Conservation (phyloP, 2,888 invertebrate species). For the Disparrhopalites patrizii region DNA sequence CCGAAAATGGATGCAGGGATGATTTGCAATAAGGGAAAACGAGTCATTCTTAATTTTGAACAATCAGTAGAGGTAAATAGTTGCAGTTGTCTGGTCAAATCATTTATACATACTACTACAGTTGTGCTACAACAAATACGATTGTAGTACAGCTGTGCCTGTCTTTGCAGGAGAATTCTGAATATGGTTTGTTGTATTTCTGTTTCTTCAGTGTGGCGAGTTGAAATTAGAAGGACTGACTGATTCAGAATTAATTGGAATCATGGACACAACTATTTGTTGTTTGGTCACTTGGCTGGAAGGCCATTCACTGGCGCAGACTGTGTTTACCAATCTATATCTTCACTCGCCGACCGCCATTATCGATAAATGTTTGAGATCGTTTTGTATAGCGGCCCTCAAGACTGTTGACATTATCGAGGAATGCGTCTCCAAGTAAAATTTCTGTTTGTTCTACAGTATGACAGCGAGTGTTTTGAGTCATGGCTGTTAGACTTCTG, state of each 20-base stretch:
- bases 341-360: constrained; percentile 85
- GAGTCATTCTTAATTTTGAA: constrained; percentile 69
- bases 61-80: constrained; percentile 70
- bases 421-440: constrained; percentile 79
- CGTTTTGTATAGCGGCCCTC: constrained; percentile 80
- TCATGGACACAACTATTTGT: constrained; percentile 89
- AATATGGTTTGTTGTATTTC: not conserved
- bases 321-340: constrained; percentile 93
- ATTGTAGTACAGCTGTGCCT: not conserved
- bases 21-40: constrained; percentile 82
- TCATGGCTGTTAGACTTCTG: no score
- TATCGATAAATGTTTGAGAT: constrained; percentile 73
- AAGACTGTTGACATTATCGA: constrained; percentile 85
- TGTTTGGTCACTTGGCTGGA: constrained; percentile 97
- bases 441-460: no score
- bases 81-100: no score
- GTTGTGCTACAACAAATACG: not conserved
- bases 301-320: constrained; percentile 93
- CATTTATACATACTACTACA: not conserved
- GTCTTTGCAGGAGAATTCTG: not conserved
- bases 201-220: constrained; percentile 50
- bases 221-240: constrained; percentile 73
- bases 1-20: constrained; percentile 99
- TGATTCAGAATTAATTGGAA: constrained; percentile 77
- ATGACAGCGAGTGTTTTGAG: no score